Evolutionary conservation across 2,113 vertebrate genomes (phyloP).

Genomic region (Epinephelus cyanopodus): DNA sequence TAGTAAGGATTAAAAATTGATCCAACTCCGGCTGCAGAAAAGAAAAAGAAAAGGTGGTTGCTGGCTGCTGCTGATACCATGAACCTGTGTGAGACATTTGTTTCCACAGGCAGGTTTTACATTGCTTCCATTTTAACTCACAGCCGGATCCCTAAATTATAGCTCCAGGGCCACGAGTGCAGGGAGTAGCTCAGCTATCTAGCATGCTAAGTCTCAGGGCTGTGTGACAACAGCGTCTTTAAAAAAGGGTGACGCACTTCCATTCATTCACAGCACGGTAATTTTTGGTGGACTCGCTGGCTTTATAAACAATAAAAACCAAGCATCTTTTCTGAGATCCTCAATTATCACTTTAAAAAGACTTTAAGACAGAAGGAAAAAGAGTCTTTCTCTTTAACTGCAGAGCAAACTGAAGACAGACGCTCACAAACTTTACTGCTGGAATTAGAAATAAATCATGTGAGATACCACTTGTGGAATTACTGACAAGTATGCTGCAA

Average conservation of each 20-base stretch:
- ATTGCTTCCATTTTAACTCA: constrained; percentile 73
- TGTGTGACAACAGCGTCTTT: constrained; percentile 43
- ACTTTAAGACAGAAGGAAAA: constrained; percentile 7
- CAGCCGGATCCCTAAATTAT: constrained; percentile 79
- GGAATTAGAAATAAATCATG: constrained; percentile 9
- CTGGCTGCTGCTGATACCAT: constrained; percentile 30
- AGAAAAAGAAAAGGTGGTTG: not conserved
- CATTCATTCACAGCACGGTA: constrained; percentile 48
- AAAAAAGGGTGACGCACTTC: constrained; percentile 69
- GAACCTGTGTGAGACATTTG: constrained; percentile 46
- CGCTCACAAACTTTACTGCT: not conserved
- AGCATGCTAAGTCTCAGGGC: constrained; percentile 58
- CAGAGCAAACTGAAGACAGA: constrained; percentile 11
- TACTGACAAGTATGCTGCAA: constrained; percentile 3
- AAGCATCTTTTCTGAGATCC: not conserved
- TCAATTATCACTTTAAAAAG: constrained; percentile 28
- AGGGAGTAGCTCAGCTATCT: constrained; percentile 72
- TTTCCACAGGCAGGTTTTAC: constrained; percentile 60
- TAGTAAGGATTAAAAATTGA: constrained; percentile 11
- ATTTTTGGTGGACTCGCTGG: constrained; percentile 45
- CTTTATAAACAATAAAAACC: constrained; percentile 48
- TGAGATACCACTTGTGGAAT: constrained; percentile 13
- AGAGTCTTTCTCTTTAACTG: not conserved
- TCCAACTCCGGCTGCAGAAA: not conserved
- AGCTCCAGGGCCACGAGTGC: constrained; percentile 75